Conservation (phyloP, 2,113 vertebrate species). For the Prionailurus viverrinus region DNA sequence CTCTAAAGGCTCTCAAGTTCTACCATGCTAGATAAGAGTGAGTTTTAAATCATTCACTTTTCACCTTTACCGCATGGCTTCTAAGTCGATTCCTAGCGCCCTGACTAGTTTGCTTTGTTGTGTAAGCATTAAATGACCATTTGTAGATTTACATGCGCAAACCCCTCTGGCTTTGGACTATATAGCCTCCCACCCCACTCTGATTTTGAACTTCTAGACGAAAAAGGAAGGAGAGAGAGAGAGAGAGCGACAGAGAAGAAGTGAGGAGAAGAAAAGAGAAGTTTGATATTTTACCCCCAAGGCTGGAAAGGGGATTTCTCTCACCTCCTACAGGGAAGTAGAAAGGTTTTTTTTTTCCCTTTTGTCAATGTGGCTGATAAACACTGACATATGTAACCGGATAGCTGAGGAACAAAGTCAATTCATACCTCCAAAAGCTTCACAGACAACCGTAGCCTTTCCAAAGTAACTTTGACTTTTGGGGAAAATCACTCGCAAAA, state of each 20-base stretch:
- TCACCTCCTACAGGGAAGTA: neutral
- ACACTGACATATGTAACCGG: neutral
- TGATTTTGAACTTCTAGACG: neutral
- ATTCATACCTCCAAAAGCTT: neutral
- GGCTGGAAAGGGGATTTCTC: neutral
- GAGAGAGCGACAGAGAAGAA: fast-evolving
- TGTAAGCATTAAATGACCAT: slow-evolving; percentile 26
- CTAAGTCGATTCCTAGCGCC: slow-evolving; percentile 30
- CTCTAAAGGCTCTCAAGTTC: slow-evolving; percentile 77
- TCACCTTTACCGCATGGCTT: slow-evolving; percentile 23
- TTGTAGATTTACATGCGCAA: neutral
- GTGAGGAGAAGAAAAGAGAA: neutral
- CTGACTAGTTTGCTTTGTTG: slow-evolving; percentile 36
- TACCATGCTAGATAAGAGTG: slow-evolving; percentile 77
- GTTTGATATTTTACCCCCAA: neutral
- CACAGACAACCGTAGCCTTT: neutral
- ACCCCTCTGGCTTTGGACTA: neutral
- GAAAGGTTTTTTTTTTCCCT: neutral
- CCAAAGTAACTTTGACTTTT: neutral
- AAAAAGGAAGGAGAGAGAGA: too few relatives aligned
- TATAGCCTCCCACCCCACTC: neutral
- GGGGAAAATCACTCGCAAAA: neutral
- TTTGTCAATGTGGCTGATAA: neutral
- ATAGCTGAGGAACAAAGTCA: neutral
- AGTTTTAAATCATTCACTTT: slow-evolving; percentile 35